phyloP scores from a whole-genome alignment of 2,113 vertebrate species.

The Rhinolophus ferrumequinum region DNA sequence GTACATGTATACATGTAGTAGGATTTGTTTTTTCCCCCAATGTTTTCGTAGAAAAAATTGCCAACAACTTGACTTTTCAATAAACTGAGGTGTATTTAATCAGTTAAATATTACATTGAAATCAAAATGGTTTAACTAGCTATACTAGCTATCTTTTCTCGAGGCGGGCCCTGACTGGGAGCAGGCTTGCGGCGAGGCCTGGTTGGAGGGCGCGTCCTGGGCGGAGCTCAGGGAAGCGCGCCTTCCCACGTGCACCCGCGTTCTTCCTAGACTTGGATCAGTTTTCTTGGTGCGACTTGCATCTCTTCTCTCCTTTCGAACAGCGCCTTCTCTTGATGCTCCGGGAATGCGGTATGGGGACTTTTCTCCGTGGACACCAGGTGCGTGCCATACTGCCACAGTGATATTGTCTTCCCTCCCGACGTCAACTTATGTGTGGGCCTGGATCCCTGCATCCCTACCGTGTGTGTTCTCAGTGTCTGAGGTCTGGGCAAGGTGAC shows the following conservation, averaged over 20 bases:
- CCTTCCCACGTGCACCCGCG: neutral
- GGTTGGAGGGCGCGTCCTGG: neutral
- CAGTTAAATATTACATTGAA: neutral
- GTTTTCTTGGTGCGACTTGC: conserved; percentile 83
- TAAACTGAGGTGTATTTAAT: neutral
- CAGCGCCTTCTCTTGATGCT: conserved; percentile 73
- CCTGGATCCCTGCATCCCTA: conserved; percentile 74
- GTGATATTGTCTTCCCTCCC: conserved; percentile 88
- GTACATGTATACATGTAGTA: neutral
- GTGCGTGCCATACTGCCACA: conserved; percentile 88
- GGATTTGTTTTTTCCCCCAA: neutral
- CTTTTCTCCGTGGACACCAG: conserved; percentile 90
- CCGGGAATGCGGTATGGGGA: conserved; percentile 39
- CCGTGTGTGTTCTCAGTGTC: conserved; percentile 85
- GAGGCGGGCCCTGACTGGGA: no score
- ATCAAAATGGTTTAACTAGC: neutral
- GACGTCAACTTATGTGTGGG: conserved; percentile 89
- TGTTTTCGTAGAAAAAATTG: neutral
- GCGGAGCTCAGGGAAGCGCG: neutral
- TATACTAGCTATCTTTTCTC: neutral
- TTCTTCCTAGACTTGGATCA: conserved; percentile 83
- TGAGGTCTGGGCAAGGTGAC: conserved; percentile 87
- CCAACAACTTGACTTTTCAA: neutral
- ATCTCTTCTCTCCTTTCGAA: conserved; percentile 85
- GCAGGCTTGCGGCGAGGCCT: neutral